A percentile compares a stretch with the other conserved stretches of the same genome.
phyloP scores from a whole-genome alignment of 2,888 invertebrate genomes.

The Leucophenga montana region DNA sequence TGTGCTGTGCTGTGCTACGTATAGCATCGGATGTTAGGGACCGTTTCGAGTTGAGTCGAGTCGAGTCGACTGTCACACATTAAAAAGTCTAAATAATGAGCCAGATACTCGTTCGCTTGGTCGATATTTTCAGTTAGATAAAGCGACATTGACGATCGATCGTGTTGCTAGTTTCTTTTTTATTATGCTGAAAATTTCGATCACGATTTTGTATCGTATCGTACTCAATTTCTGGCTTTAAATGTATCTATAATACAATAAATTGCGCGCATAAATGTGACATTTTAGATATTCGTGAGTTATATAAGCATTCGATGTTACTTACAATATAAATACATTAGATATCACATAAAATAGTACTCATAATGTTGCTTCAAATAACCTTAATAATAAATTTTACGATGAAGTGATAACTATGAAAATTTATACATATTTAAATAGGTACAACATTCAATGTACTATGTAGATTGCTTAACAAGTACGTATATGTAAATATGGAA shows the following conservation, averaged over 20 bases:
- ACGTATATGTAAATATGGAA: too few relatives aligned
- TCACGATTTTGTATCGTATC: constrained; percentile 13
- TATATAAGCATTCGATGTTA: background rate
- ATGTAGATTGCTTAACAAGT: too few relatives aligned
- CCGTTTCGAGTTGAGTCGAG: background rate
- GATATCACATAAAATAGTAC: too few relatives aligned
- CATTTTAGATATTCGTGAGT: constrained; percentile 19
- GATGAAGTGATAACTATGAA: too few relatives aligned
- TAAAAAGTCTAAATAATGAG: constrained; percentile 22
- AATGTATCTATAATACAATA: constrained; percentile 12
- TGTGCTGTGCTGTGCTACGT: background rate
- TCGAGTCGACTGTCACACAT: constrained; percentile 6
- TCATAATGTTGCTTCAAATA: too few relatives aligned
- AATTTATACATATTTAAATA: too few relatives aligned
- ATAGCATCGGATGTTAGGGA: background rate
- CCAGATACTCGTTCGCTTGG: constrained; percentile 8
- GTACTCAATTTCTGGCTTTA: background rate
- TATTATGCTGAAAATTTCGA: constrained; percentile 9
- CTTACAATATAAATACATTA: too few relatives aligned
- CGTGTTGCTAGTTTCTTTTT: constrained; percentile 15
- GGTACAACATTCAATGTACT: too few relatives aligned
- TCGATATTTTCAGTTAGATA: constrained; percentile 17
- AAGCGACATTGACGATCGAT: constrained; percentile 20
- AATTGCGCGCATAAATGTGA: constrained; percentile 25
- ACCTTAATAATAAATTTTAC: too few relatives aligned